A percentile compares a stretch with the other conserved stretches of the same genome.
These are phyloP conservation scores for Chrysomallon squamiferum DNA, from an alignment of 1,140 invertebrate genomes.

Conservation along the genomic window DNA sequence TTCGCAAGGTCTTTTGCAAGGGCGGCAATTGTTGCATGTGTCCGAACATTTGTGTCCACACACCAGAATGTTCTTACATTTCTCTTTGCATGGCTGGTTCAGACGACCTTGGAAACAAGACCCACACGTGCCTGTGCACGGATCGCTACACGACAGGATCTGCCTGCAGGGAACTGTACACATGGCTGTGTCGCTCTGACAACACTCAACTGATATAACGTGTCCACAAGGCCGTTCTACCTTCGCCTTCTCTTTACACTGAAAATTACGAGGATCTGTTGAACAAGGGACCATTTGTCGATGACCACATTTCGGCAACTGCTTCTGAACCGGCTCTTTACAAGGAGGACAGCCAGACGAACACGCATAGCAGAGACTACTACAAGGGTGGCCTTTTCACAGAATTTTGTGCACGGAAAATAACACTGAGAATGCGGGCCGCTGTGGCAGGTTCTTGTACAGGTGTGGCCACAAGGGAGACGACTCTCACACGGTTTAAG, in stretches of 20 bases:
- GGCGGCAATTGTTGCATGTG: slow-evolving; percentile 64
- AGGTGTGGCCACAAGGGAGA: slow-evolving; percentile 60
- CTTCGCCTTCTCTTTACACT: slow-evolving; percentile 15
- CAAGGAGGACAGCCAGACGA: too few species aligned
- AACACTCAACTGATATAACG: slow-evolving; percentile 40
- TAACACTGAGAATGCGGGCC: slow-evolving; percentile 40
- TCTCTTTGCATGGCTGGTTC: slow-evolving; percentile 62
- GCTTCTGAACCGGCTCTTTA: not conserved
- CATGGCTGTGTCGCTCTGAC: slow-evolving; percentile 15
- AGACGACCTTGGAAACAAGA: slow-evolving; percentile 69
- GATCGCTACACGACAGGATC: slow-evolving; percentile 26
- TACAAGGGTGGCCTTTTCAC: slow-evolving; percentile 74
- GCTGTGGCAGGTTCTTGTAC: slow-evolving; percentile 52
- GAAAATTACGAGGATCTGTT: slow-evolving; percentile 1
- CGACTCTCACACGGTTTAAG: slow-evolving; percentile 47
- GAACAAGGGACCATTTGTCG: slow-evolving; percentile 18
- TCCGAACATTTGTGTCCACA: slow-evolving; percentile 52
- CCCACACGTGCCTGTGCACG: slow-evolving; percentile 25
- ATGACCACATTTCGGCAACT: slow-evolving; percentile 21
- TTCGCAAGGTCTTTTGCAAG: slow-evolving; percentile 68
- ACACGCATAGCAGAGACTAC: slow-evolving; percentile 68
- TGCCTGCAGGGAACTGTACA: slow-evolving; percentile 9
- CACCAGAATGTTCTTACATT: slow-evolving; percentile 39
- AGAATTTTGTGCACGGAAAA: slow-evolving; percentile 38
- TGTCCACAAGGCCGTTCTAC: slow-evolving; percentile 56